Percentiles rank a stretch among this genome's conserved stretches.
phyloP scores from a whole-genome alignment of 1,140 invertebrate genomes.

The Brachionus asplanchnoidis region DNA sequence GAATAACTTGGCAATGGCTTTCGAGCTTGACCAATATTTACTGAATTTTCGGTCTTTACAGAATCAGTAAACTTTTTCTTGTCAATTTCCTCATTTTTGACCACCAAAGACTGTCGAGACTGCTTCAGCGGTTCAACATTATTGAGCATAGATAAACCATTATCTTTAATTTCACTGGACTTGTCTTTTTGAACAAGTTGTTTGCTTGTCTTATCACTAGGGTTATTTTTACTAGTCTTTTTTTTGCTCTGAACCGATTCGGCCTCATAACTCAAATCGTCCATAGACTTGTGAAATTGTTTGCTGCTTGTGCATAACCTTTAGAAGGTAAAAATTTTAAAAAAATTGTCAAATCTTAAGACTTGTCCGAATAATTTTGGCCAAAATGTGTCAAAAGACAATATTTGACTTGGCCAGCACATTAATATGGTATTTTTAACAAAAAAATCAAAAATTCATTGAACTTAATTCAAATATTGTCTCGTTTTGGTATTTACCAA shows the following conservation, averaged over 20 bases:
- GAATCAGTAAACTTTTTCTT: neutral
- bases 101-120: neutral
- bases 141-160: neutral
- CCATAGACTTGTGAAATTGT: constrained; percentile 40
- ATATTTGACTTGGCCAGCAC: neutral
- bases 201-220: neutral
- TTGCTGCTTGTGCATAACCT: constrained; percentile 38
- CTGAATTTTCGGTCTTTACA: neutral
- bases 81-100: neutral
- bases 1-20: constrained; percentile 31
- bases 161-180: neutral
- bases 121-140: neutral
- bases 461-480: neutral
- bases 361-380: neutral
- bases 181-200: neutral
- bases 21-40: neutral
- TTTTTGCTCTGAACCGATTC: neutral
- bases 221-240: neutral
- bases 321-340: neutral
- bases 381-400: neutral
- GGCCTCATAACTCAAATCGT: constrained; percentile 5
- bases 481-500: neutral
- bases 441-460: neutral
- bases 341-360: neutral
- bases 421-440: neutral